Evolutionary conservation across 2,888 invertebrate genomes (phyloP).

Genomic region (Drosophila algonquin): DNA sequence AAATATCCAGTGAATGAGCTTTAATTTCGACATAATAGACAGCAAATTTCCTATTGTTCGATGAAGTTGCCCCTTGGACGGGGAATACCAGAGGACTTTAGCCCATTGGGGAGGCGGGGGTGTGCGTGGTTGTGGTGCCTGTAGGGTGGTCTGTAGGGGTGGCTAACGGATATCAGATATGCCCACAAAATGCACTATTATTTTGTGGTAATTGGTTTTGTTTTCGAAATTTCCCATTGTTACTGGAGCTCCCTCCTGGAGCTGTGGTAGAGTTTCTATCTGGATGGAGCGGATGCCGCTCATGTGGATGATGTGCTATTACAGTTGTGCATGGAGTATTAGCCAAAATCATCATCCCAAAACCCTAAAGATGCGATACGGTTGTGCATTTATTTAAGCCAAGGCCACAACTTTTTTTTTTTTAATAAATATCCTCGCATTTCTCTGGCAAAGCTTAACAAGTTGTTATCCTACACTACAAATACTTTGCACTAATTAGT

Average conservation of each 20-base stretch:
- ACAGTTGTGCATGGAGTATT: background rate
- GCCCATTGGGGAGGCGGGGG: constrained; percentile 7
- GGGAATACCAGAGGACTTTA: background rate
- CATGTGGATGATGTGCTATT: constrained; percentile 10
- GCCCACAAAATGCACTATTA: constrained; percentile 44
- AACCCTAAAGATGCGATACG: background rate
- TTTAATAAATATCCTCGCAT: background rate
- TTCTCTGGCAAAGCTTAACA: background rate
- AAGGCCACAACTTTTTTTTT: background rate
- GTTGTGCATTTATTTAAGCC: background rate
- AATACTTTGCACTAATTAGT: background rate
- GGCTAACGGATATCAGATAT: background rate
- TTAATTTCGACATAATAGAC: constrained; percentile 56
- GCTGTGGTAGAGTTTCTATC: background rate
- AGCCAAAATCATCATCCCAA: background rate
- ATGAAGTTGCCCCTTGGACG: constrained; percentile 5
- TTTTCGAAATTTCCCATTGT: constrained; percentile 34
- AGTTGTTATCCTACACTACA: background rate
- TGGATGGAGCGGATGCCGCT: constrained; percentile 7
- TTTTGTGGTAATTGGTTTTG: constrained; percentile 51
- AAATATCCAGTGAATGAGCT: constrained; percentile 49
- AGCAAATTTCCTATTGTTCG: constrained; percentile 45
- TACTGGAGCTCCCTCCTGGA: background rate
- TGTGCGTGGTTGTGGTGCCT: background rate
- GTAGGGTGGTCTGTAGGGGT: background rate